Evolutionary conservation across 2,797 vertebrate genomes (phyloP).

Genomic region (Anguilla anguilla): DNA sequence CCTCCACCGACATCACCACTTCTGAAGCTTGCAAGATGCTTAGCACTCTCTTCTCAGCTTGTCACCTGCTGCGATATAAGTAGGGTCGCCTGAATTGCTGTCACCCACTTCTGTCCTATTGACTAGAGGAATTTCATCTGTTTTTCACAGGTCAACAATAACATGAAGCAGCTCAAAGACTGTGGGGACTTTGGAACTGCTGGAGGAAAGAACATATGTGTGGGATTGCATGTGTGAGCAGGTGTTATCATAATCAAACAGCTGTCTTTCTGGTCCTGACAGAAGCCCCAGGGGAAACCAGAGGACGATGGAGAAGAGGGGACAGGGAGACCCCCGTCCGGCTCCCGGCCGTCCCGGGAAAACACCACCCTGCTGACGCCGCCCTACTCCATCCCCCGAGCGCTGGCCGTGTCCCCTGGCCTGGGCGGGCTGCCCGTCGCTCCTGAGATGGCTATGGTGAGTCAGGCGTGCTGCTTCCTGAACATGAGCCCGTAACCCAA

Average conservation of each 20-base stretch:
- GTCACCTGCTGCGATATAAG: neutral
- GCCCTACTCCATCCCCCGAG: slow-evolving; percentile 55
- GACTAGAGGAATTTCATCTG: neutral
- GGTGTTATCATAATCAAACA: neutral
- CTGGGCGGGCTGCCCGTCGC: slow-evolving; percentile 68
- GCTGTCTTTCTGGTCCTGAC: neutral
- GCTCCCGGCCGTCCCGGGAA: slow-evolving; percentile 39
- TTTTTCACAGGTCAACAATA: neutral
- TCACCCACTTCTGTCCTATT: neutral
- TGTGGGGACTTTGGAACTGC: neutral
- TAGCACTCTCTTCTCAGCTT: neutral
- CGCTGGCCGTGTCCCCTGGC: slow-evolving; percentile 57
- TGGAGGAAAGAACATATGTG: neutral
- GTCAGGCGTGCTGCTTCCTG: slow-evolving; percentile 63
- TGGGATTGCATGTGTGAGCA: neutral
- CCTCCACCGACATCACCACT: neutral
- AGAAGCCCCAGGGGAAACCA: slow-evolving; percentile 54
- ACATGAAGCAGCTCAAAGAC: neutral
- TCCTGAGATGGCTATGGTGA: slow-evolving; percentile 73
- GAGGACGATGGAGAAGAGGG: slow-evolving; percentile 54
- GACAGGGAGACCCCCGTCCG: slow-evolving; percentile 41
- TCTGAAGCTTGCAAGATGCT: neutral
- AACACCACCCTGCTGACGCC: slow-evolving; percentile 45
- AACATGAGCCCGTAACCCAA: slow-evolving; percentile 61
- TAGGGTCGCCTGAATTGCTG: neutral